A percentile compares a stretch with the other conserved stretches of the same genome.
Conservation (phyloP, 30 jellyfish, hydroid and myxozoan species). For the Pseudorhiza aurosa region DNA sequence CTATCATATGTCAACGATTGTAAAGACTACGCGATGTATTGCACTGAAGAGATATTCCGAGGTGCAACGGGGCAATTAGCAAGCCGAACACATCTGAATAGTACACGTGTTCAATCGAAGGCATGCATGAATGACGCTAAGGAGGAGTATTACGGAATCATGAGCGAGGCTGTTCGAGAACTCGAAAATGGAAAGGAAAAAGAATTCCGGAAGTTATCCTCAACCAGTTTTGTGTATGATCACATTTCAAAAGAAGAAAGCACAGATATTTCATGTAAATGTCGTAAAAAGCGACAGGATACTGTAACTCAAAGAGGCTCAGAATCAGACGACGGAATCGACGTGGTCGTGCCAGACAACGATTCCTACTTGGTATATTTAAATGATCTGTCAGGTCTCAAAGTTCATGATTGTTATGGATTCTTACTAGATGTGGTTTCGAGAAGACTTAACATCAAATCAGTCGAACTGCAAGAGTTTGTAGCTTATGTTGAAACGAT, state of each 20-base stretch:
- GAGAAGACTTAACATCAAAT: slow-evolving; percentile 19
- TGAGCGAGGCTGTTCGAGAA: slow-evolving; percentile 34
- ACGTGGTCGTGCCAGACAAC: neutral
- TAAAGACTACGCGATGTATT: slow-evolving; percentile 23
- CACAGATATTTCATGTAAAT: slow-evolving; percentile 22
- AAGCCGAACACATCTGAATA: neutral
- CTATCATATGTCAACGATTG: neutral
- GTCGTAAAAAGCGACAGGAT: neutral
- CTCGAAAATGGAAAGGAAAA: slow-evolving; percentile 1
- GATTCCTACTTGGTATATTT: slow-evolving; percentile 31
- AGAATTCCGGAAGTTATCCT: neutral
- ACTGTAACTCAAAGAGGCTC: too few species aligned
- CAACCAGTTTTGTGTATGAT: slow-evolving; percentile 29
- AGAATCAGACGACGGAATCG: neutral
- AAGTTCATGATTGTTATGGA: slow-evolving; percentile 40
- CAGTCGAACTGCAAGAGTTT: slow-evolving; percentile 30
- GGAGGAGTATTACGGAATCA: slow-evolving; percentile 33
- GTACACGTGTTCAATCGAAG: neutral
- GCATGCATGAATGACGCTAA: slow-evolving; percentile 29
- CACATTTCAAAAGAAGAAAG: neutral
- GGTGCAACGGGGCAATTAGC: neutral
- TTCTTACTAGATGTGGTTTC: slow-evolving; percentile 37
- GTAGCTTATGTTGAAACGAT: slow-evolving; percentile 33
- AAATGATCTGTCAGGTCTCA: slow-evolving; percentile 41
- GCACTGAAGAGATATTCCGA: slow-evolving; percentile 38